Base-by-base conservation (phyloP, 2,888 invertebrate genomes). In the Pseudococcus viburni region DNA sequence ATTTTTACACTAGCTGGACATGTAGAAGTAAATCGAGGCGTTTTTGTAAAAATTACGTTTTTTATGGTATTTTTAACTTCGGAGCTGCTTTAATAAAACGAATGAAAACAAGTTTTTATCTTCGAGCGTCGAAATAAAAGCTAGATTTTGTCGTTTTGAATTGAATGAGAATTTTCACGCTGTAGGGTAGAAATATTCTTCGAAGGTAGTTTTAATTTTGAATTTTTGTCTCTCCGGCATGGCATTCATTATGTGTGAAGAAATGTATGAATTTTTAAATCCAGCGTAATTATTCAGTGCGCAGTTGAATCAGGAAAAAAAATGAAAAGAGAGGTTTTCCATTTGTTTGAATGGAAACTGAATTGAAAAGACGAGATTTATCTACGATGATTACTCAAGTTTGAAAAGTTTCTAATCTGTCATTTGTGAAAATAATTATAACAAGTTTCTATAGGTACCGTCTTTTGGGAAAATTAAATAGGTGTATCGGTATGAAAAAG, bases 21-120 rank as follows among this genome's bases (percentile, higher is more conserved):
- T 55, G 48, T 15, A 51, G 15, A 4, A n/a, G n/a, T n/a, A 15
- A 55, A 55, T 55, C n/a, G 55, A 55, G 55, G 55, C 8, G n/a
- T 55, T 55, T 55, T 55, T 55, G 55, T n/a, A 55, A 55, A 55
- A 55, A 55, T 55, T n/a, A 55, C 55, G 5, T 55, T 55, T 55
- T 55, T 55, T 42, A 42, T 42, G 42, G 42, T 8, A 55, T n/a
- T 55, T 55, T 55, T n/a, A n/a, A 55, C 55, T 55, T 55, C n/a
- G n/a, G 0, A 55, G 55, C n/a, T n/a, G 55, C 15, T 8, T 51
- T 51, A 51, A 51, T 51, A 51, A 42, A 42, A 42, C 42, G 42
- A 11, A 12, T 51, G 42, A 42, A 15, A 51, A 12, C 48, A 15
- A 51, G 48, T 51, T 51, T 51, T 51, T 51, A 12, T 51, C 42